A percentile compares a stretch with the other conserved stretches of the same genome.
Conservation (phyloP, 2,888 invertebrate species). For the Blastobasis adustella region DNA sequence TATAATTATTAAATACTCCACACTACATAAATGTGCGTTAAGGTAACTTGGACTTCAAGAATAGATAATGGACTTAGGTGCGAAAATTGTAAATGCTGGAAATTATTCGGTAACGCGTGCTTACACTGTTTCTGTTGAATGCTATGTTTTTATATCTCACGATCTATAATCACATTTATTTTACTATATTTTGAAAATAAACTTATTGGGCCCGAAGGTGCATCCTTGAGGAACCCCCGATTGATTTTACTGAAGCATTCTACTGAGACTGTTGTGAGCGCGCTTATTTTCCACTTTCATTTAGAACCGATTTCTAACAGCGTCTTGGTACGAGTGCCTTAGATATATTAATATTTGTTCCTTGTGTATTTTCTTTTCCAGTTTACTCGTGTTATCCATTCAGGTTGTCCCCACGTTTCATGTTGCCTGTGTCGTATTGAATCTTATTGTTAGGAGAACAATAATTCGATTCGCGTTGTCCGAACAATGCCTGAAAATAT, state of each 20-base stretch:
- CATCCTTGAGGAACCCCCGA: slow-evolving; percentile 15
- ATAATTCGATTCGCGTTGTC: not conserved
- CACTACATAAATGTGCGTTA: slow-evolving; percentile 34
- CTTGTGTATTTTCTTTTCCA: slow-evolving; percentile 36
- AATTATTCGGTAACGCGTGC: slow-evolving; percentile 21
- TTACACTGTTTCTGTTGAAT: slow-evolving; percentile 34
- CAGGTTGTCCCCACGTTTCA: slow-evolving; percentile 4
- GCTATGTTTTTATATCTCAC: slow-evolving; percentile 1
- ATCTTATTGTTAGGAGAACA: slow-evolving; percentile 5
- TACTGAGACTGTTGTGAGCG: slow-evolving; percentile 40
- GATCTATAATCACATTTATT: not conserved
- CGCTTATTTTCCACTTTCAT: slow-evolving; percentile 32
- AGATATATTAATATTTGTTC: slow-evolving; percentile 50
- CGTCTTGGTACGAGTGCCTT: slow-evolving; percentile 73
- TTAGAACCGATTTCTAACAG: slow-evolving; percentile 55
- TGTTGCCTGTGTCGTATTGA: slow-evolving; percentile 5
- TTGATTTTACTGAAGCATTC: slow-evolving; percentile 2
- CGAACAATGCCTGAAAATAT: no score
- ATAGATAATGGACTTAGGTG: slow-evolving; percentile 69
- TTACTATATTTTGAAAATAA: slow-evolving; percentile 1
- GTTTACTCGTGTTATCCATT: slow-evolving; percentile 19
- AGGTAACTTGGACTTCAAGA: slow-evolving; percentile 72
- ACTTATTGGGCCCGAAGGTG: slow-evolving; percentile 9
- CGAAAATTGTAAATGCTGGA: slow-evolving; percentile 66
- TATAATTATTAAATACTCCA: slow-evolving; percentile 27